Percentiles rank a stretch among this genome's conserved stretches.
These are phyloP conservation scores for Diachasmimorpha longicaudata DNA, from an alignment of 1,140 invertebrate species.

Conservation along the genomic window DNA sequence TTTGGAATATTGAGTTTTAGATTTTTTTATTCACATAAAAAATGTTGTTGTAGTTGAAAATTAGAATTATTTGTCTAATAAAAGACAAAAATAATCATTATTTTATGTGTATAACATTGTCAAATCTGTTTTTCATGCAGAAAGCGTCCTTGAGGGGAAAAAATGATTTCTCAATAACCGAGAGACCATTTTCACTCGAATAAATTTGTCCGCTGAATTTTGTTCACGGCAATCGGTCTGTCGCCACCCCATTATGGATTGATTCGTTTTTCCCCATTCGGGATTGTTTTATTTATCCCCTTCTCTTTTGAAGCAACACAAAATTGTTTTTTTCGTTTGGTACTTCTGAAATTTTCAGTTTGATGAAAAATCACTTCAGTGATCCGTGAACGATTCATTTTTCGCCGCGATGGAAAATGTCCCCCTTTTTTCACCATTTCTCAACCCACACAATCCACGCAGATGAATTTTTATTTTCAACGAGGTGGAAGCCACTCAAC, in stretches of 20 bases:
- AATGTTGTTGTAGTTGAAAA: too few species aligned
- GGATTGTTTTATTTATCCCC: neutral
- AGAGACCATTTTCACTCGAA: neutral
- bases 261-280: neutral
- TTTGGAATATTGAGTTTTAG: too few species aligned
- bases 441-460: neutral
- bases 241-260: neutral
- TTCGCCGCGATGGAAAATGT: neutral
- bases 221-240: neutral
- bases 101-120: too few species aligned
- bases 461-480: neutral
- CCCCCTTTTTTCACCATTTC: neutral
- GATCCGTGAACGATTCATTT: constrained; percentile 16
- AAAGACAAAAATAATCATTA: too few species aligned
- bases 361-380: constrained; percentile 20
- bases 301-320: neutral
- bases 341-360: neutral
- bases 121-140: too few species aligned
- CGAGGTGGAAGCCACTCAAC: neutral
- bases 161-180: neutral
- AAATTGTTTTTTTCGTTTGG: neutral
- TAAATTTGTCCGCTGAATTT: neutral
- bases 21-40: too few species aligned
- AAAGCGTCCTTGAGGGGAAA: too few species aligned
- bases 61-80: too few species aligned